Evolutionary conservation across 2,888 invertebrate species (phyloP).

Genomic region (Epirrhoe alternata): DNA sequence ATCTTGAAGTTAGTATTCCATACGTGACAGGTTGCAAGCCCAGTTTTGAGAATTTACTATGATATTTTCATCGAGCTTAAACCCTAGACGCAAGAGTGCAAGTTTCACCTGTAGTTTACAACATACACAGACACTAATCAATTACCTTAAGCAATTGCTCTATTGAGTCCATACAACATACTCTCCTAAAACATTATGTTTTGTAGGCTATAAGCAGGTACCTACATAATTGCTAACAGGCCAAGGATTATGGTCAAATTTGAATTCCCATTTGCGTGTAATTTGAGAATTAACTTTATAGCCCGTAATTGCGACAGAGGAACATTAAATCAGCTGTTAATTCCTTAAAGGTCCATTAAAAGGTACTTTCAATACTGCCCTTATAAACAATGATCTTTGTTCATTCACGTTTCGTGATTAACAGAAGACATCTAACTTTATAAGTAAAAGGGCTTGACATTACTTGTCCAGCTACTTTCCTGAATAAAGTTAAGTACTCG

Average conservation of each 20-base stretch:
- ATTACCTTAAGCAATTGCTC: neutral
- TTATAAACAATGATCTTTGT: neutral
- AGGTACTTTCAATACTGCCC: neutral
- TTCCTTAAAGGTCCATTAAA: conserved; percentile 8
- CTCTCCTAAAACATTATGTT: neutral
- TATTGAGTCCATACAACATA: neutral
- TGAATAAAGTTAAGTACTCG: no score
- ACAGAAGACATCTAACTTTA: neutral
- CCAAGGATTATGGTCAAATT: conserved; percentile 22
- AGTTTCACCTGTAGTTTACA: neutral
- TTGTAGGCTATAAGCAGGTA: neutral
- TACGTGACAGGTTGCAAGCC: no score
- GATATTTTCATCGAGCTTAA: no score
- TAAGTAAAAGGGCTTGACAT: no score
- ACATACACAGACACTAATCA: neutral
- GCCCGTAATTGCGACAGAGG: conserved; percentile 20
- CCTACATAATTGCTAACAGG: conserved; percentile 2
- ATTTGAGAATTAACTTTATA: conserved; percentile 19
- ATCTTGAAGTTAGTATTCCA: no score
- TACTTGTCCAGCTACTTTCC: no score
- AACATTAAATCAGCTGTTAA: conserved; percentile 15
- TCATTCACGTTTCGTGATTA: neutral
- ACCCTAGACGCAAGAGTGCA: no score
- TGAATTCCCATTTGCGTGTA: conserved; percentile 13
- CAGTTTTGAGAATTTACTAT: no score